phyloP scores from a whole-genome alignment of 2,113 vertebrate genomes.

The Pachyramphus minor region DNA sequence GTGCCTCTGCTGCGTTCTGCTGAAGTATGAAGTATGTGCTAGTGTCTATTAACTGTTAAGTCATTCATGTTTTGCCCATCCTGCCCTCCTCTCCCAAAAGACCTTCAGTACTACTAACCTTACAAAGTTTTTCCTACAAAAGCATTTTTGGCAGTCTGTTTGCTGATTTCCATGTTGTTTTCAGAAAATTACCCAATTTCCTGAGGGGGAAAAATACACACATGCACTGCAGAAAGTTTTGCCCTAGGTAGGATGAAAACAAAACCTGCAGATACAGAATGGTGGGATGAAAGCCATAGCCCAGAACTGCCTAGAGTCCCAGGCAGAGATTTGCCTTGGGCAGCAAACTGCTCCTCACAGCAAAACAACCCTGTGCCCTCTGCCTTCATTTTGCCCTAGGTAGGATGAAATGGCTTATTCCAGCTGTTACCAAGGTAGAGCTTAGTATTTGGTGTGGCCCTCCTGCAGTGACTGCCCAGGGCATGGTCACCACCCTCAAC shows the following conservation, averaged over 20 bases:
- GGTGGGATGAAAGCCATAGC: not conserved
- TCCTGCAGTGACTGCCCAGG: not conserved
- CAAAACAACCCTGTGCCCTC: accelerated
- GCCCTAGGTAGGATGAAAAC: not conserved
- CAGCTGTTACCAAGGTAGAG: not conserved
- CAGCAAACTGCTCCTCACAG: not conserved
- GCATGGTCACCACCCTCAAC: not conserved
- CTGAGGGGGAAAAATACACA: not conserved
- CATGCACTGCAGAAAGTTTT: not conserved
- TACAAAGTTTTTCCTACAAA: not conserved
- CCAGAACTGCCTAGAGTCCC: not conserved
- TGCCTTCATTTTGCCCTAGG: not conserved
- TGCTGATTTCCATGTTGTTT: not conserved
- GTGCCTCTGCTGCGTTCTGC: not conserved
- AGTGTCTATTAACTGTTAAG: not conserved
- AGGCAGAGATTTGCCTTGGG: not conserved
- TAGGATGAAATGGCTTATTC: not conserved
- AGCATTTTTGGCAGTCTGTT: not conserved
- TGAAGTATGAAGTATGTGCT: not conserved
- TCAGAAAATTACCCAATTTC: not conserved
- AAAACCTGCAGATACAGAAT: not conserved
- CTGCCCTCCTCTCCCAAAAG: not conserved
- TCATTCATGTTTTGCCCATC: not conserved
- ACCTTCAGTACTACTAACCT: not conserved
- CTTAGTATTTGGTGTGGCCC: not conserved